Percentiles rank a stretch among this genome's conserved stretches.
These are phyloP conservation scores for Erannis defoliaria DNA, from an alignment of 2,888 invertebrate species.

Conservation along the genomic window DNA sequence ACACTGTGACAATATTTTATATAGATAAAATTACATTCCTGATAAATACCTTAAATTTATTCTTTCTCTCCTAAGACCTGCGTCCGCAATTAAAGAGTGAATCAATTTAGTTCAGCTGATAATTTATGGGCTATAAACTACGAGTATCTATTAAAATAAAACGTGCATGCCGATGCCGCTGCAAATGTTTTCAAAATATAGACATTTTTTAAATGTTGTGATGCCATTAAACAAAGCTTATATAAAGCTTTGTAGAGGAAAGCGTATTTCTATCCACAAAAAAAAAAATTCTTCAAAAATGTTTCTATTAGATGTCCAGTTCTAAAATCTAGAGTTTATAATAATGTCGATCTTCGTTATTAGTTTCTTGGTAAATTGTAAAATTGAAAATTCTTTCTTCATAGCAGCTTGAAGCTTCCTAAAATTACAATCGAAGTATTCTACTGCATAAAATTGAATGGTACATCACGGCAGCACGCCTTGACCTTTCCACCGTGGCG, in stretches of 20 bases:
- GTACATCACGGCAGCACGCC: constrained; percentile 47
- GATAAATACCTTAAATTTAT: constrained; percentile 30
- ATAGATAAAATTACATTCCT: neutral
- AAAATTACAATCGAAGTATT: constrained; percentile 24
- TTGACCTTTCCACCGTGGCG: constrained; percentile 50
- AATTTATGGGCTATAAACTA: constrained; percentile 57
- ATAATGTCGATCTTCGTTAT: too few relatives aligned
- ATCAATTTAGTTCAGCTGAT: constrained; percentile 57
- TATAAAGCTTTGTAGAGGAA: too few relatives aligned
- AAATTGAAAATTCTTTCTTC: neutral
- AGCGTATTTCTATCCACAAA: too few relatives aligned
- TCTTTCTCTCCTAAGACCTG: constrained; percentile 50
- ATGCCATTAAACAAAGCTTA: neutral
- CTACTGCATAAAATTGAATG: constrained; percentile 48
- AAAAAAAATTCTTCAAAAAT: too few relatives aligned
- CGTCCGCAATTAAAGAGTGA: constrained; percentile 60
- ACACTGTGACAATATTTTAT: neutral
- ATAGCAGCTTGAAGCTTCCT: neutral
- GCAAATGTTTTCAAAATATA: constrained; percentile 12
- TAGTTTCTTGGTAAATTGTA: too few relatives aligned
- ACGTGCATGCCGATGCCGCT: constrained; percentile 18
- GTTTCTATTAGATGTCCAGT: too few relatives aligned
- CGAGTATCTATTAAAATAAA: constrained; percentile 31
- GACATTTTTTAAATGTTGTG: constrained; percentile 12
- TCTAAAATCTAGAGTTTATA: too few relatives aligned